phyloP scores from a whole-genome alignment of 2,113 vertebrate genomes.

The Corydoras sp. region DNA sequence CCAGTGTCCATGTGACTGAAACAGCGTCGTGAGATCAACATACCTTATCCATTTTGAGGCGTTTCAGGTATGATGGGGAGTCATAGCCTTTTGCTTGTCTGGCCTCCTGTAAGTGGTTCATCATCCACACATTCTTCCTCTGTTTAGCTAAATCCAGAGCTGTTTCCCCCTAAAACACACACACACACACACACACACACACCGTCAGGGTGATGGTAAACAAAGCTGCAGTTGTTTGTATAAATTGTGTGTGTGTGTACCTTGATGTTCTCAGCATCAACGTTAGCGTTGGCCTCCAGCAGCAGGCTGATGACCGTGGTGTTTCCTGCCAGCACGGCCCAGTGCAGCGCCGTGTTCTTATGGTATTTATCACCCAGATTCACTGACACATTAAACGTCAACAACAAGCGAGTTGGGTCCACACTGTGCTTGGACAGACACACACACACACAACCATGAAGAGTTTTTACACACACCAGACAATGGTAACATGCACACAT shows the following conservation, averaged over 20 bases:
- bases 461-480: neutral
- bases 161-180: constrained; percentile 79
- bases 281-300: constrained; percentile 91
- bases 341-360: constrained; percentile 97
- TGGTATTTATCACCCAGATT: constrained; percentile 99
- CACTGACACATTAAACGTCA: constrained; percentile 97
- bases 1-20: neutral
- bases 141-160: constrained; percentile 96
- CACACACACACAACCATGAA: neutral
- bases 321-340: constrained; percentile 97
- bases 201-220: neutral
- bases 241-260: constrained; percentile 53
- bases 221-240: neutral
- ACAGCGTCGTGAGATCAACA: neutral
- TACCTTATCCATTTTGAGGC: constrained; percentile 97
- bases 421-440: constrained; percentile 65
- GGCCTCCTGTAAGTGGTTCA: constrained; percentile 95
- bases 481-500: constrained; percentile 28
- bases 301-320: constrained; percentile 98
- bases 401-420: constrained; percentile 92
- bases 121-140: constrained; percentile 99
- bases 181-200: neutral
- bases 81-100: constrained; percentile 97
- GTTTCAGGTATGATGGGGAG: constrained; percentile 93
- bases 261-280: constrained; percentile 97